Evolutionary conservation across 1,140 invertebrate species (phyloP), one percentile per base, ranked within the genome.

Genomic region (Camponotus pennsylvanicus): DNA sequence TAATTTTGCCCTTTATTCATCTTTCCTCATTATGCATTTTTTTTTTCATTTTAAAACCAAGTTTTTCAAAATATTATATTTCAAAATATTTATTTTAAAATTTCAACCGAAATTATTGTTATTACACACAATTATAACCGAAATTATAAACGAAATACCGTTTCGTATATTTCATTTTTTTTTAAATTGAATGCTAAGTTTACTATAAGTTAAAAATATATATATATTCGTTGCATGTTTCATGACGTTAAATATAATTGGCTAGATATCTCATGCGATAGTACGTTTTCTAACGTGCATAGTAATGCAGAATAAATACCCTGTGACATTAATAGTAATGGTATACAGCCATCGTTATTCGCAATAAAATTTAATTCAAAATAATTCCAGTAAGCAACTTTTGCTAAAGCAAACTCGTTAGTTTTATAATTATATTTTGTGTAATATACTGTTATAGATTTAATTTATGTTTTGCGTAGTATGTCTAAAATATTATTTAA

Each of bases 161-260:
- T 2, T 45, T 45, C 11, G 1, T 45, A 45, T 45, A 45, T 45
- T 45, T 45, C 2, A 45, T 45, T 45, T 45, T 45, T 45, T 45
- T 45, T 45, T 45, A 11, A 45, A 45, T 13, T 9, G 11, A 45
- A 3, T 45, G 9, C 42, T 1, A 13, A 45, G 42, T 45, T 45
- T 11, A 45, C 27, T 6, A 71, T 34, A 37, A 79, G 55, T 71
- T 8, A n/a, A 71, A 52, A 79, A 55, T 27, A 27, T 21, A 64
- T 15, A 40, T 45, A 67, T n/a, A 78, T 40, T 66, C 7, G 42
- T 79, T 69, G 69, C 64, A 69, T 67, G 34, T 18, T 7, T 11
- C 45, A 8, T 21, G 61, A 66, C 61, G 32, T 79, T 79, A 42
- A 18, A 6, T 13, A 80, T 55, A 69, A 40, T 21, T 42, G 34